Evolutionary conservation across 2,797 vertebrate species (phyloP), one percentile per base, ranked within the genome.

Genomic region (Labroides dimidiatus): DNA sequence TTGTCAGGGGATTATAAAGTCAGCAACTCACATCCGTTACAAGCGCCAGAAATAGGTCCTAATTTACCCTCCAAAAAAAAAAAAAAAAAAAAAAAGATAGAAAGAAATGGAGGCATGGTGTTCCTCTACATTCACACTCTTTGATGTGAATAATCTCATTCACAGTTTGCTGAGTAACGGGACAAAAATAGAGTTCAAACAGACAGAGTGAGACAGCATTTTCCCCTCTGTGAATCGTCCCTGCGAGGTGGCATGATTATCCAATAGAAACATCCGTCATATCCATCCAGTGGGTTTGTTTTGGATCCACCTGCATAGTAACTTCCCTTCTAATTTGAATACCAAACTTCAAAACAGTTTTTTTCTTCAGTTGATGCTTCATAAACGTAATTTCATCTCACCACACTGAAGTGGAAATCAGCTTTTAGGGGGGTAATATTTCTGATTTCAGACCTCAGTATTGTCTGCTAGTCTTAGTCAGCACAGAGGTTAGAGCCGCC

Each of bases 81-180:
- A 33, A 33, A 33, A 33, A 33, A 27, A 27, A 27, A 27, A 27
- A 27, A 27, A 27, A 6, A 27, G 27, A 27, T n/a, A n/a, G n/a
- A 65, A 20, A 60, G 58, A 72, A 69, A 58, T 44, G 10, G 64
- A 72, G 44, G 63, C 80, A 43, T 19, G 63, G 58, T 58, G 62
- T 64, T 88, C 69, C 82, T 89, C 68, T 66, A 8, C 72, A 42
- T 83, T 85, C 69, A 63, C 75, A 71, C 89, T n/a, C n/a, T 92
- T 91, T 93, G 89, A 92, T 93, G 88, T 89, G 86, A 74, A 85
- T 91, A 90, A 92, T 91, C 87, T 86, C 71, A 81, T 89, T 89
- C 82, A 84, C 77, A 72, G 64, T 86, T 82, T 80, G 76, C 55
- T 47, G 72, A 43, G 79, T 85, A 85, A 79, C 74, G 37, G 62